phyloP scores from a whole-genome alignment of 2,113 vertebrate genomes.

The Bothrops jararaca region DNA sequence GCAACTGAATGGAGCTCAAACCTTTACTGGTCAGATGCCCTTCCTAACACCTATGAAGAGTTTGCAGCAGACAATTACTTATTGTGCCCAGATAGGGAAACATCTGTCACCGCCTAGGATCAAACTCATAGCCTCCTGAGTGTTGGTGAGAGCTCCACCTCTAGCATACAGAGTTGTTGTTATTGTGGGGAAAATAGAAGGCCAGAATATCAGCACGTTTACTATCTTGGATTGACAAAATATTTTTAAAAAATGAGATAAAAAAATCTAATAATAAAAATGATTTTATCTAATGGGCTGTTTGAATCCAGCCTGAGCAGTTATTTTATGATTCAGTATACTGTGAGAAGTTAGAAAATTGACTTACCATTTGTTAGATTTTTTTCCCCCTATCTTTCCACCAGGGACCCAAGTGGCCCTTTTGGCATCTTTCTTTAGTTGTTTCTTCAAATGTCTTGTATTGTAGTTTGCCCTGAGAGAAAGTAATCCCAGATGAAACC shows the following conservation, averaged over 20 bases:
- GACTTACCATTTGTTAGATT: not conserved
- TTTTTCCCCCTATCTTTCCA: not conserved
- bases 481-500: not conserved
- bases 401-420: not conserved
- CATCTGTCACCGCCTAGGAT: not conserved
- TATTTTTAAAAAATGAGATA: not conserved
- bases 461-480: not conserved
- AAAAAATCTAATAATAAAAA: not conserved
- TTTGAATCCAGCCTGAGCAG: not conserved
- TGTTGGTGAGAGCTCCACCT: not conserved
- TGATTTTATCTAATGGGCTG: not conserved
- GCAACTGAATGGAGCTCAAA: not conserved
- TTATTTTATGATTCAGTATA: not conserved
- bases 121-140: not conserved
- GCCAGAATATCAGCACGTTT: not conserved
- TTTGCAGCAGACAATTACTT: not conserved
- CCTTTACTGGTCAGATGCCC: not conserved
- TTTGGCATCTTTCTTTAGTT: not conserved
- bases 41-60: not conserved
- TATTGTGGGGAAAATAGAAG: not conserved
- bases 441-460: not conserved
- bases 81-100: not conserved
- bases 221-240: not conserved
- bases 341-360: not conserved
- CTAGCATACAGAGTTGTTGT: not conserved